A percentile compares a stretch with the other conserved stretches of the same genome.
Evolutionary conservation across 2,113 vertebrate genomes (phyloP).

Genomic region (Oncorhynchus nerka): DNA sequence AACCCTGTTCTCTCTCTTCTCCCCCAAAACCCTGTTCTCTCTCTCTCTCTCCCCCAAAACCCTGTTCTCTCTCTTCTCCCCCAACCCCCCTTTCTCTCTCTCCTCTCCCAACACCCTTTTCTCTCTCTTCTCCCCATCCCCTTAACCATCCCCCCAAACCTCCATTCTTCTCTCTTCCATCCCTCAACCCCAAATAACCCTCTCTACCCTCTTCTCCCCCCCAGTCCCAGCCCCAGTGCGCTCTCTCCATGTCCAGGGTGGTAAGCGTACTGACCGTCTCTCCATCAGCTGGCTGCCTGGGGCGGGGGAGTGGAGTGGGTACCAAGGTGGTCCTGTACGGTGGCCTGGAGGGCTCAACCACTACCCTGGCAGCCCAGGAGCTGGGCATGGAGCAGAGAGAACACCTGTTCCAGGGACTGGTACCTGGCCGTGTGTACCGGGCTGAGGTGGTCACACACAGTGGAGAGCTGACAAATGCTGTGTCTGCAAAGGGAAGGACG

Average conservation of each 20-base stretch:
- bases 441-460: constrained; percentile 86
- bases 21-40: too few species aligned
- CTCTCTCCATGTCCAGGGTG: constrained; percentile 76
- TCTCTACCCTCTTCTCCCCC: neutral
- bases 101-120: too few species aligned
- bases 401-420: constrained; percentile 78
- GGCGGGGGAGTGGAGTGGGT: constrained; percentile 78
- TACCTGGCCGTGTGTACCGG: constrained; percentile 85
- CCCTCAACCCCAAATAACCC: neutral
- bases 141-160: neutral
- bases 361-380: constrained; percentile 69
- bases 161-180: neutral
- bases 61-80: too few species aligned
- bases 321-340: constrained; percentile 76
- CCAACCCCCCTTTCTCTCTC: too few species aligned
- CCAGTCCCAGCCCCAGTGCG: constrained; percentile 84
- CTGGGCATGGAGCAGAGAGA: constrained; percentile 69
- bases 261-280: constrained; percentile 81
- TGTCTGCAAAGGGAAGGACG: constrained; percentile 79
- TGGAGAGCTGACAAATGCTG: constrained; percentile 83
- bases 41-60: too few species aligned
- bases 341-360: constrained; percentile 72
- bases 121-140: too few species aligned
- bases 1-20: too few species aligned
- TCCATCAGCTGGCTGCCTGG: constrained; percentile 82